Evolutionary conservation across 2,888 invertebrate species (phyloP).

Genomic region (Scaptodrosophila latifasciaeformis): DNA sequence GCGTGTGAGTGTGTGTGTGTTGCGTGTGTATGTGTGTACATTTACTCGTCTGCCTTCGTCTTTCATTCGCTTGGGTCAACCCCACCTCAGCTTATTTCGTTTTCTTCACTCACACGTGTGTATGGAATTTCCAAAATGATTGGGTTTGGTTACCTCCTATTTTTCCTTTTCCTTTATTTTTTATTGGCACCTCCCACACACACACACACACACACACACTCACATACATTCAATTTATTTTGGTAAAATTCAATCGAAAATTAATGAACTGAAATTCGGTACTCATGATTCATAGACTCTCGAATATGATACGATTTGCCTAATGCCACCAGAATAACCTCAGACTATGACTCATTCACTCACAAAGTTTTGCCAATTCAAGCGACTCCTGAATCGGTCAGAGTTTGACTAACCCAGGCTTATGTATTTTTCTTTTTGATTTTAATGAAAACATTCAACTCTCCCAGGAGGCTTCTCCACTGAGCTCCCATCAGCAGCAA

Average conservation of each 20-base stretch:
- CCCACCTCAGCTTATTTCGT: no score
- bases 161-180: constrained; percentile 14
- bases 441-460: constrained; percentile 12
- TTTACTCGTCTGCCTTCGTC: constrained; percentile 17
- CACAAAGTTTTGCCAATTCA: neutral
- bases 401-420: no score
- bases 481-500: constrained; percentile 69
- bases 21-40: constrained; percentile 16
- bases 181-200: neutral
- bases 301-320: neutral
- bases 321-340: neutral
- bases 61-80: constrained; percentile 12
- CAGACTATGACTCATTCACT: constrained; percentile 2
- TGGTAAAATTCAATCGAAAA: constrained; percentile 43
- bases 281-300: no score
- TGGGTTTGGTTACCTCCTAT: constrained; percentile 1
- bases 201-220: no score
- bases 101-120: no score
- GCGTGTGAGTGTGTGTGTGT: constrained; percentile 8
- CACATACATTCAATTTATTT: constrained; percentile 32
- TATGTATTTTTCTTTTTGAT: no score
- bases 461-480: constrained; percentile 72
- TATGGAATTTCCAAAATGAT: neutral
- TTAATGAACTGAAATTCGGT: constrained; percentile 35
- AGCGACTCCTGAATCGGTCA: constrained; percentile 34